Conservation (phyloP, 2,797 vertebrate species). For the Mastacembelus armatus region DNA sequence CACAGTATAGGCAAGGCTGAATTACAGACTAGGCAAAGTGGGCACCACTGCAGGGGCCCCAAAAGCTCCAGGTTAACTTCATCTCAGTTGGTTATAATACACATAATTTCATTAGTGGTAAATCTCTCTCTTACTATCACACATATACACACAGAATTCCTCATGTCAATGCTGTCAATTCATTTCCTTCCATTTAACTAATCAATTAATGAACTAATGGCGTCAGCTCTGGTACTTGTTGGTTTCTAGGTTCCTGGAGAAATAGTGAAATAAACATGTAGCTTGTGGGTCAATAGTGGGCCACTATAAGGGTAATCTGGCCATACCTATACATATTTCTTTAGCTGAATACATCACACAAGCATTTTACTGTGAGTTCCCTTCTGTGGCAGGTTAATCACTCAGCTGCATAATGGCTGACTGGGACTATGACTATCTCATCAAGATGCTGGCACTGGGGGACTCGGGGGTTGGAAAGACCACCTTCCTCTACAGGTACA, state of each 20-base stretch:
- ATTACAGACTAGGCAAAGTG: not conserved
- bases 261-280: too few species aligned
- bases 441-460: slow-evolving; percentile 97
- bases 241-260: too few species aligned
- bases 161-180: too few species aligned
- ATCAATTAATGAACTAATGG: too few species aligned
- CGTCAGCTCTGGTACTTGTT: too few species aligned
- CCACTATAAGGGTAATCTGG: too few species aligned
- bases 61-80: not conserved
- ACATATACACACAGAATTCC: too few species aligned
- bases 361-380: slow-evolving; percentile 25
- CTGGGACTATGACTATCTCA: slow-evolving; percentile 98
- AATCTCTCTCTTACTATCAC: too few species aligned
- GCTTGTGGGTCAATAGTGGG: too few species aligned
- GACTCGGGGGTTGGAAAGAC: slow-evolving; percentile 99
- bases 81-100: not conserved
- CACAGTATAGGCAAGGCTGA: not conserved
- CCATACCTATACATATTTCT: too few species aligned
- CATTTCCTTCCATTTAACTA: too few species aligned
- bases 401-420: slow-evolving; percentile 90
- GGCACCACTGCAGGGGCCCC: not conserved
- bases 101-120: not conserved
- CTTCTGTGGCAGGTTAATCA: slow-evolving; percentile 76
- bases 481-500: slow-evolving; percentile 96
- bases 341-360: slow-evolving; percentile 2